Percentiles rank a stretch among this genome's conserved stretches.
These are phyloP conservation scores for Gymnogyps californianus DNA, from an alignment of 2,113 vertebrate genomes.

Conservation along the genomic window DNA sequence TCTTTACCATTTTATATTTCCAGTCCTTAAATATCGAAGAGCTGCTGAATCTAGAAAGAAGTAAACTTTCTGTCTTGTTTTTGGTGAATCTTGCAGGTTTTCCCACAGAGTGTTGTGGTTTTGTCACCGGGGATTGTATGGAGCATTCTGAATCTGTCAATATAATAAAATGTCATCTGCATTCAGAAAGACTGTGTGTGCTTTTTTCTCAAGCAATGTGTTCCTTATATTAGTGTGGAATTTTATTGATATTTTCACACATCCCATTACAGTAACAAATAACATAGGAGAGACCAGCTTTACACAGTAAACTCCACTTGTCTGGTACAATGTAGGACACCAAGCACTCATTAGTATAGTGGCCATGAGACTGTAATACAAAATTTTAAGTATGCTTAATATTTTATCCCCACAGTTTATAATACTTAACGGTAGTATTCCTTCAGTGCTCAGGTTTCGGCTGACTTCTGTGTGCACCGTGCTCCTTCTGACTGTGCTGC, in stretches of 20 bases:
- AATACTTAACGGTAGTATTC: background rate
- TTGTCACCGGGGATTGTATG: slow-evolving; percentile 1
- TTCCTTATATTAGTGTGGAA: background rate
- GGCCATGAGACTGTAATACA: background rate
- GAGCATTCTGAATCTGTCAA: slow-evolving; percentile 66
- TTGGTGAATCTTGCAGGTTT: slow-evolving; percentile 36
- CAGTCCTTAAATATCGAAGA: slow-evolving; percentile 57
- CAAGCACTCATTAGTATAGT: fast-evolving
- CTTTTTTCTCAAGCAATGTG: background rate
- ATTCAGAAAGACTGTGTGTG: slow-evolving; percentile 15
- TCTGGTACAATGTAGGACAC: background rate
- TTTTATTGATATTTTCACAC: background rate
- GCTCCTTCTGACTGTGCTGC: background rate
- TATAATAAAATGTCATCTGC: slow-evolving; percentile 59
- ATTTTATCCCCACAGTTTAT: background rate
- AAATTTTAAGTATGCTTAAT: background rate
- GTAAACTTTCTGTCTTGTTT: slow-evolving; percentile 55
- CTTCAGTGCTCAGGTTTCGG: background rate
- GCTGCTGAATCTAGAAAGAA: slow-evolving; percentile 60
- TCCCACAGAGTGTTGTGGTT: slow-evolving; percentile 13
- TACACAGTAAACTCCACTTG: background rate
- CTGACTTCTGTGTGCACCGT: background rate
- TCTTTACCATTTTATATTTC: slow-evolving; percentile 64
- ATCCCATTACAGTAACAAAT: background rate
- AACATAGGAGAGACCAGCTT: background rate